phyloP scores from a whole-genome alignment of 2,797 vertebrate species.

The Poeciliopsis paucimaculata region DNA sequence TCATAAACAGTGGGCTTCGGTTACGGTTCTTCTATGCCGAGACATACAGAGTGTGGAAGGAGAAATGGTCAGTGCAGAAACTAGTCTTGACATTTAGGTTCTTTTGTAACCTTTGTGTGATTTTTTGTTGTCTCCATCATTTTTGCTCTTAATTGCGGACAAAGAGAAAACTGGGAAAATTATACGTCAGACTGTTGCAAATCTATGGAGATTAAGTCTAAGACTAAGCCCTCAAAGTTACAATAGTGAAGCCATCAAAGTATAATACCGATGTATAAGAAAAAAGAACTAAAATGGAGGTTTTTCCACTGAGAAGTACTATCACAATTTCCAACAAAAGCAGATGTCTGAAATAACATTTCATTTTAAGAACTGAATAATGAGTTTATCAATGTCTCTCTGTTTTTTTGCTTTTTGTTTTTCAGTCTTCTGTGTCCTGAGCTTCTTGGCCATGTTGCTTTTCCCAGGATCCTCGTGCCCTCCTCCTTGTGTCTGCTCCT shows the following conservation, averaged over 20 bases:
- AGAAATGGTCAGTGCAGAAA: not conserved
- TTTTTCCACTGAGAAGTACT: not conserved
- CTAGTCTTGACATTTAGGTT: not conserved
- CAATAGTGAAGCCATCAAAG: not conserved
- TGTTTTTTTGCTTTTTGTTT: not conserved
- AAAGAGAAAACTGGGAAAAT: not conserved
- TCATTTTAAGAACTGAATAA: conserved; percentile 23
- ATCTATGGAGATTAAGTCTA: not conserved
- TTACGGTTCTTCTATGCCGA: conserved; percentile 4
- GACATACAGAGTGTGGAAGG: not conserved
- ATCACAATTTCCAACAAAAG: not conserved
- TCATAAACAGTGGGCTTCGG: not conserved
- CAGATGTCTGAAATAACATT: conserved; percentile 11
- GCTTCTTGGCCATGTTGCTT: conserved; percentile 78
- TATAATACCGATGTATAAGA: not conserved
- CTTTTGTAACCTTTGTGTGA: not conserved
- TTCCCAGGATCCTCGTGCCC: conserved; percentile 85
- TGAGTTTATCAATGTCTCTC: not conserved
- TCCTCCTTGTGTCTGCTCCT: conserved; percentile 86
- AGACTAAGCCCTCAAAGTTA: not conserved
- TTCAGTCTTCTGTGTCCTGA: conserved; percentile 87
- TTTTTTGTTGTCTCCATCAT: not conserved
- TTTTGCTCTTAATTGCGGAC: not conserved
- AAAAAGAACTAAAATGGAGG: not conserved
- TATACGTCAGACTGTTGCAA: not conserved